Evolutionary conservation across 1,140 invertebrate species (phyloP).

Genomic region (Ladona fulva): DNA sequence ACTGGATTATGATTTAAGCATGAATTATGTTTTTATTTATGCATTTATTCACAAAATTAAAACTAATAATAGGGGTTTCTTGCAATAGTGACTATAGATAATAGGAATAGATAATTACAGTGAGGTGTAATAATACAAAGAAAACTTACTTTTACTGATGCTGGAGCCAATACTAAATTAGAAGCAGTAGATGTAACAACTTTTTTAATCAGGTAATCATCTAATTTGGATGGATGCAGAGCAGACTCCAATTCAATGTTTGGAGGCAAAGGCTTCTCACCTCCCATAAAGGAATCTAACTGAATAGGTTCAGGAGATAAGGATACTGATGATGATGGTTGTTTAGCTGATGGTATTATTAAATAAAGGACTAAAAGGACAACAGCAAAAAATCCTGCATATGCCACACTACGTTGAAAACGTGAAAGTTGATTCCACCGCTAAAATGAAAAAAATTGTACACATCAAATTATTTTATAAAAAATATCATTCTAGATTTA

Average conservation of each 20-base stretch:
- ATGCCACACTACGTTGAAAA: slow-evolving; percentile 63
- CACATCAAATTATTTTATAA: no score
- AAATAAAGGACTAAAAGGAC: slow-evolving; percentile 48
- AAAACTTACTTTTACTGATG: neutral
- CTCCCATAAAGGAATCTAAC: neutral
- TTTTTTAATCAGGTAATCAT: neutral
- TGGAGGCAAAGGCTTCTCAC: neutral
- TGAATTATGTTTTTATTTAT: no score
- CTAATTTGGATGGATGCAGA: neutral
- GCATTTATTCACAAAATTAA: no score
- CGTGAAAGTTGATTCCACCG: slow-evolving; percentile 77
- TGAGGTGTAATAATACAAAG: neutral
- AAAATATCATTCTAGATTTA: no score
- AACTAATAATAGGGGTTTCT: no score
- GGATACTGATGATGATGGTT: neutral
- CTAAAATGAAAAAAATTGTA: slow-evolving; percentile 38
- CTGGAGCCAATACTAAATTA: neutral
- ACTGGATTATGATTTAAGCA: no score
- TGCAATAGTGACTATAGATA: no score
- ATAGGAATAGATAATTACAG: no score
- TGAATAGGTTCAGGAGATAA: neutral
- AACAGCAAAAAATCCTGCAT: slow-evolving; percentile 46
- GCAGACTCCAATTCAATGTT: neutral
- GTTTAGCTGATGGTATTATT: slow-evolving; percentile 30
- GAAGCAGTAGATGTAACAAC: neutral